These are phyloP conservation scores for Ochropleura leucogaster DNA, from an alignment of 2,888 invertebrate species.

Conservation along the genomic window DNA sequence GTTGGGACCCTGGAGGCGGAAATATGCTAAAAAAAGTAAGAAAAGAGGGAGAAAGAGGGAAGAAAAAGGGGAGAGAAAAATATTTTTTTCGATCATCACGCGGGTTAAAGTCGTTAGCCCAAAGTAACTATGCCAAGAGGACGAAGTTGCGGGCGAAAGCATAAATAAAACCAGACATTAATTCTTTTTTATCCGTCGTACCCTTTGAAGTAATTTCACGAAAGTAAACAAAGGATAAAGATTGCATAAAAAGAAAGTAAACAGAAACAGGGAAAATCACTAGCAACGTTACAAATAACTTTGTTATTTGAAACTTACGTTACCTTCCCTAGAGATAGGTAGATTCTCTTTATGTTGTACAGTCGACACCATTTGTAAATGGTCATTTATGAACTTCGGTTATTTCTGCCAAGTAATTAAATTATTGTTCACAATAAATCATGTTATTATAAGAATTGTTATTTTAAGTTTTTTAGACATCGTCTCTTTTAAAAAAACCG, in stretches of 20 bases:
- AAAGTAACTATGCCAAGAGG: too few relatives aligned
- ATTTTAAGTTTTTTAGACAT: too few relatives aligned
- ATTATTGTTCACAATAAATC: neutral
- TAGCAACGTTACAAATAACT: conserved; percentile 22
- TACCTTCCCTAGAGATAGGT: conserved; percentile 10
- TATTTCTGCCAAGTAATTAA: neutral
- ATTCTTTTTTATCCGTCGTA: neutral
- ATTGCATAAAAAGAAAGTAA: neutral
- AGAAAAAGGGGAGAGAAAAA: too few relatives aligned
- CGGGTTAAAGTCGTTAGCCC: too few relatives aligned
- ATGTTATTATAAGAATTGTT: too few relatives aligned
- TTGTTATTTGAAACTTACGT: conserved; percentile 41
- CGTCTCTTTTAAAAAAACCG: too few relatives aligned
- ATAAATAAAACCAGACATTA: too few relatives aligned
- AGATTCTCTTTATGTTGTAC: conserved; percentile 12
- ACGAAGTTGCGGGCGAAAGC: too few relatives aligned
- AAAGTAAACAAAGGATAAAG: neutral
- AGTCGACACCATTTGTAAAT: neutral
- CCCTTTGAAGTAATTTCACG: neutral
- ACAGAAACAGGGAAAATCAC: conserved; percentile 14
- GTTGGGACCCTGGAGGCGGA: too few relatives aligned
- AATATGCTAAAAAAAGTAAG: too few relatives aligned
- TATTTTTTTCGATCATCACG: too few relatives aligned
- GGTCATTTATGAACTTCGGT: neutral
- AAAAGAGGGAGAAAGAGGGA: too few relatives aligned